These are phyloP conservation scores for Littorina saxatilis DNA, from an alignment of 1,140 invertebrate genomes.

Conservation along the genomic window DNA sequence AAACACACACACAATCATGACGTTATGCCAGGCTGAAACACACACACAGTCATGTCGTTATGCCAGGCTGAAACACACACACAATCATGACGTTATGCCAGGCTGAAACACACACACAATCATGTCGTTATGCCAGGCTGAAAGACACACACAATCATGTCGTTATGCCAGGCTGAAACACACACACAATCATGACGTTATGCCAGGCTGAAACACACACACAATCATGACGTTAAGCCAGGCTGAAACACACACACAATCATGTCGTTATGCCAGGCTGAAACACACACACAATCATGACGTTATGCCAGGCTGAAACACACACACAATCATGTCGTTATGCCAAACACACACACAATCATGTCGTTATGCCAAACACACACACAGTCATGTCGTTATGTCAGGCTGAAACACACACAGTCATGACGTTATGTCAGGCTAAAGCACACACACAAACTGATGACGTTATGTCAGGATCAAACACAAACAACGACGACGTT, in stretches of 20 bases:
- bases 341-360: no score
- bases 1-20: background rate
- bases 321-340: background rate
- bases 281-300: constrained; percentile 41
- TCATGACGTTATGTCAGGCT: constrained; percentile 47
- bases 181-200: background rate
- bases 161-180: constrained; percentile 39
- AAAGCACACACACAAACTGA: background rate
- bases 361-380: background rate
- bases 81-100: background rate
- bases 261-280: background rate
- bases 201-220: constrained; percentile 28
- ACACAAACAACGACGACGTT: background rate
- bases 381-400: background rate
- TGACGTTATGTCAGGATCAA: no score
- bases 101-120: no score
- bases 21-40: no score
- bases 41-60: background rate
- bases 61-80: background rate
- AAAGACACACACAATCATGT: constrained; percentile 51
- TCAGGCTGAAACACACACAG: constrained; percentile 34
- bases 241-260: background rate
- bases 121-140: constrained; percentile 36
- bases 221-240: background rate
- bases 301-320: constrained; percentile 45